Evolutionary conservation across 1,140 invertebrate species (phyloP).

Genomic region (Druon quercuslanigerum): DNA sequence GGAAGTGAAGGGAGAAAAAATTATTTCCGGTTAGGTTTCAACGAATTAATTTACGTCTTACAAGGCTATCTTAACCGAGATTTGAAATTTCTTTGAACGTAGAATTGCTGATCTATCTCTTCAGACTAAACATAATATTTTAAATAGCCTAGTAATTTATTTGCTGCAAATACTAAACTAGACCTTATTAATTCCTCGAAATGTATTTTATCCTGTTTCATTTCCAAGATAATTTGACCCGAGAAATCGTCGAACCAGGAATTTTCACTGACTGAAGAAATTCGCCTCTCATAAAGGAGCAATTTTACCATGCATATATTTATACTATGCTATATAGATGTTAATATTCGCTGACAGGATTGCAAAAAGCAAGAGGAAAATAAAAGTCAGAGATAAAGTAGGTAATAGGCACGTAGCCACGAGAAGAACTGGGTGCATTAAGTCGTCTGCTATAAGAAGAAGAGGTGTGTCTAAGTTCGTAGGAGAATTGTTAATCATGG

Average conservation of each 20-base stretch:
- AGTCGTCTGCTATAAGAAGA: constrained; percentile 34
- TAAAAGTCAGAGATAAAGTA: constrained; percentile 35
- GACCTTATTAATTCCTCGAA: too few relatives aligned
- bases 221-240: neutral
- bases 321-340: constrained; percentile 54
- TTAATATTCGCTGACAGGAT: constrained; percentile 59
- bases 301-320: constrained; percentile 30
- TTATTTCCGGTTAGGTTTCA: too few relatives aligned
- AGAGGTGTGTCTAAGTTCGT: constrained; percentile 5
- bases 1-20: too few relatives aligned
- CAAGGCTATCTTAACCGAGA: too few relatives aligned
- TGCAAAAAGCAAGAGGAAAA: constrained; percentile 40
- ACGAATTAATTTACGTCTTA: too few relatives aligned
- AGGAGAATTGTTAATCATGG: constrained; percentile 72
- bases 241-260: neutral
- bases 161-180: too few relatives aligned
- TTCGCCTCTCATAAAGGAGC: constrained; percentile 49
- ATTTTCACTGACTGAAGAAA: constrained; percentile 2
- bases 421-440: constrained; percentile 23
- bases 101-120: too few relatives aligned
- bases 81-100: too few relatives aligned
- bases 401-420: constrained; percentile 28
- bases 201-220: too few relatives aligned
- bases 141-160: too few relatives aligned
- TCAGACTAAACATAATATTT: too few relatives aligned